Evolutionary conservation across 2,888 invertebrate genomes (phyloP), one percentile per base, ranked within the genome.

Genomic region (Ornithoptera priamus): DNA sequence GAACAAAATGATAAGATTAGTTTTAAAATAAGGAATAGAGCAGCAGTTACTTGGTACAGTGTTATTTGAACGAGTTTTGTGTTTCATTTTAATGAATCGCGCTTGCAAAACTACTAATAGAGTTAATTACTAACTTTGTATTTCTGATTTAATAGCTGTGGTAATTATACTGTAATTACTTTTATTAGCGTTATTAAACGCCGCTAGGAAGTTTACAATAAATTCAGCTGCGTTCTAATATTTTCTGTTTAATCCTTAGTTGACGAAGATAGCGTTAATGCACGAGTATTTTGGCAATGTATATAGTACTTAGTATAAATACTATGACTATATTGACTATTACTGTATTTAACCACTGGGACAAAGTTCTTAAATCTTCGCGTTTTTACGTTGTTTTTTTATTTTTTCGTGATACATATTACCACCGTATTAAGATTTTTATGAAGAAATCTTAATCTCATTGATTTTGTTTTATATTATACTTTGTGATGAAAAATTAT

Each of bases 161-260:
- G 79, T 78, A 81, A 82, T 81, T 78, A 77, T 76, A 72, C 74
- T 67, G 75, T 80, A 78, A 80, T 83, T 80, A 80, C 78, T 80
- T 81, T 81, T 82, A 84, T 80, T 80, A 78, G 75, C 70, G 78
- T 82, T 78, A 81, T 79, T 77, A 81, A 79, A 77, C 76, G 75
- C 75, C 76, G 81, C 83, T 83, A 83, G 84, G 81, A 82, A 80
- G 80, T 78, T 78, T 76, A 78, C 80, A 81, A 85, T 85, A 81
- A 81, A 83, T 84, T 84, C 84, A 78, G 82, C 30, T 5, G 30
- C 30, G 3, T 30, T 30, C 83, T 81, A 78, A 83, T 85, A 85
- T 85, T 84, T 85, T 82, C 78, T 82, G 79, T 81, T 68, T 63
- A 77, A 83, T 82, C 81, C 81, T 81, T 77, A 76, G 72, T 75